Evolutionary conservation across 2,113 vertebrate species (phyloP), one percentile per base, ranked within the genome.

Genomic region (Daphoenositta chrysoptera): DNA sequence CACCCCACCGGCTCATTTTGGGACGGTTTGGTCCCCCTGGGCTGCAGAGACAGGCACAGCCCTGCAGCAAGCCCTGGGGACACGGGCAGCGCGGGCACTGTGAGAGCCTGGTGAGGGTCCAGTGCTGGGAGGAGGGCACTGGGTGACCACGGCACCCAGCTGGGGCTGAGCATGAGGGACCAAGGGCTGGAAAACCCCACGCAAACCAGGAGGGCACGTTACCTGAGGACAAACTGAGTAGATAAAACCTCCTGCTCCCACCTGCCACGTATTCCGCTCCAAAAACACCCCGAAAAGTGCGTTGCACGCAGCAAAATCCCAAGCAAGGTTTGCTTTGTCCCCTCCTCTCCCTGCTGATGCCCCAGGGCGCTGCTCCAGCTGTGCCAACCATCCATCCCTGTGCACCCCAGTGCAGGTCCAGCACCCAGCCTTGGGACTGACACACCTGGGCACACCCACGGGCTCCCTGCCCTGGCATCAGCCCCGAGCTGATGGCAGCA

Each of bases 71-170:
- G 33, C 35, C 42, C 19, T 5, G 6, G 39, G 3, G 39, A 53
- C 30, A 3, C 0, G 2, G 68, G 31, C 24, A 50, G 7, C 0
- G 0, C 19, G 64, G 54, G 50, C 31, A 10, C 1, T 11, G 39
- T 22, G 64, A 81, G 28, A 90, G 11, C 37, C 15, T 20, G 4
- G 27, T 3, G 61, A 1, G 1, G 27, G 4, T 15, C 10, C 63
- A 33, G 48, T 0, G 0, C 5, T 33, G 45, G 10, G 17, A 48
- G n/a, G 13, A 69, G 27, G 44, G 39, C 6, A 4, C 33, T 13
- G 68, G 13, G 12, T 40, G 27, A 40, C 57, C 15, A 15, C 3
- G 0, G 8, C 1, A 12, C 20, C 5, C 35, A 39, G 0, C 13
- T 2, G 5, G 7, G 13, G 37, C 51, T 35, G 61, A 79, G 58